Conservation (phyloP, 1,140 invertebrate genomes). For the Euwallacea similis region DNA sequence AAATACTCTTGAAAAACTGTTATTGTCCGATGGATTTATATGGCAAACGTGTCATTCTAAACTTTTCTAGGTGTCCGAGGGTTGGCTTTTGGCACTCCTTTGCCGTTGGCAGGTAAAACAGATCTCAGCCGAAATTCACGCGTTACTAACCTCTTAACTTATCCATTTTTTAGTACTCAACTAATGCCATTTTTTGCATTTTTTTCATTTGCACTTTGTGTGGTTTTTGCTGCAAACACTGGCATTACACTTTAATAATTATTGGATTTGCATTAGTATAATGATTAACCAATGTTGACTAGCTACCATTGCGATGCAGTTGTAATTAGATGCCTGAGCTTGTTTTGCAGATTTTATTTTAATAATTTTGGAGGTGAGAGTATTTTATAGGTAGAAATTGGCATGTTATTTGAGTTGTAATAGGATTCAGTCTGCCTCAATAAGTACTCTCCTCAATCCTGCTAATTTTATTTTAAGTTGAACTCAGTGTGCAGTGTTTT, state of each 20-base stretch:
- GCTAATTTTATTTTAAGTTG: slow-evolving; percentile 6
- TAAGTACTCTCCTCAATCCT: background rate
- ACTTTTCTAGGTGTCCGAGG: slow-evolving; percentile 38
- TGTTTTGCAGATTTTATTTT: slow-evolving; percentile 16
- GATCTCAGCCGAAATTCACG: slow-evolving; percentile 8
- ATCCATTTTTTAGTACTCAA: slow-evolving; percentile 2
- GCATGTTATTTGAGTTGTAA: background rate
- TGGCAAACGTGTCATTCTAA: slow-evolving; percentile 22
- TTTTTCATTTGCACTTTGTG: slow-evolving; percentile 2
- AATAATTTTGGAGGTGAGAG: slow-evolving; percentile 14
- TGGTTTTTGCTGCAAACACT: slow-evolving; percentile 9
- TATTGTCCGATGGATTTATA: background rate
- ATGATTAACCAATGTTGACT: slow-evolving; percentile 28
- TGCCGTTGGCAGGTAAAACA: slow-evolving; percentile 35
- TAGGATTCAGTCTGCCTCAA: background rate
- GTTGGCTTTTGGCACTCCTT: slow-evolving; percentile 38
- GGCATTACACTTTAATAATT: slow-evolving; percentile 12
- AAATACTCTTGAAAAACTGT: background rate
- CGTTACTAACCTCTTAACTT: slow-evolving; percentile 28
- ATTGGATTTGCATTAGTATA: background rate
- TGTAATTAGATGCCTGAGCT: slow-evolving; percentile 38
- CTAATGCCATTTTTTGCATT: slow-evolving; percentile 30
- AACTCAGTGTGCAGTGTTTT: background rate
- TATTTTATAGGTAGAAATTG: slow-evolving; percentile 8
- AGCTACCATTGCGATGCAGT: slow-evolving; percentile 33